These are phyloP conservation scores for Cossypha heuglini DNA, from an alignment of 2,797 vertebrate genomes.

Conservation along the genomic window DNA sequence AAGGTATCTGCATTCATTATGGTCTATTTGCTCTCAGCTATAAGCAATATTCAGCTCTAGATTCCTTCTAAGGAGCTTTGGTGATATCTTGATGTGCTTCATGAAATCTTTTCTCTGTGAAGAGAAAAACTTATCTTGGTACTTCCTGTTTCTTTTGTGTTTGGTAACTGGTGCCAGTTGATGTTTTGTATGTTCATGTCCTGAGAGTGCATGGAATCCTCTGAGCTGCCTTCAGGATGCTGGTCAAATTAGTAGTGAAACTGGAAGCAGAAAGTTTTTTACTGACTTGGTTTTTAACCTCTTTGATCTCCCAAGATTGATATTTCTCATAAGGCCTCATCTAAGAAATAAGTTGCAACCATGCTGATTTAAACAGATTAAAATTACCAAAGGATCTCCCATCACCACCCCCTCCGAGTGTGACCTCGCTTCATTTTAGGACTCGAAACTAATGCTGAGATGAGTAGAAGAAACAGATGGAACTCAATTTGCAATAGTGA, in stretches of 20 bases:
- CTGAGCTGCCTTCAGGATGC: neutral
- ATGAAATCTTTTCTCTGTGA: neutral
- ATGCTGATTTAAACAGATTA: neutral
- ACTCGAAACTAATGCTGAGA: neutral
- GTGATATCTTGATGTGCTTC: neutral
- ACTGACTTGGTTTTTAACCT: neutral
- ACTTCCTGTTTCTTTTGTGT: neutral
- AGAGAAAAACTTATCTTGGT: neutral
- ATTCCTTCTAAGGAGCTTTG: neutral
- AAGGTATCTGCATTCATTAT: neutral
- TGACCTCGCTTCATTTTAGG: neutral
- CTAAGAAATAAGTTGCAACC: neutral
- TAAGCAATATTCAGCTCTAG: accelerated
- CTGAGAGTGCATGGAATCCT: neutral
- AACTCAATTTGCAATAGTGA: neutral
- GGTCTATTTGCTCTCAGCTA: neutral
- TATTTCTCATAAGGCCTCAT: neutral
- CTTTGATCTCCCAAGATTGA: neutral
- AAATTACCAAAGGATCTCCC: neutral
- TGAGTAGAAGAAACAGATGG: neutral
- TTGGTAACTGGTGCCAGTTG: neutral
- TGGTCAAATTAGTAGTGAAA: neutral
- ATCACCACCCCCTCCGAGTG: neutral
- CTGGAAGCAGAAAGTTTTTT: neutral
- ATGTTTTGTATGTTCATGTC: neutral